phyloP scores from a whole-genome alignment of 2,888 invertebrate genomes.

The Drosophila acutilabella region DNA sequence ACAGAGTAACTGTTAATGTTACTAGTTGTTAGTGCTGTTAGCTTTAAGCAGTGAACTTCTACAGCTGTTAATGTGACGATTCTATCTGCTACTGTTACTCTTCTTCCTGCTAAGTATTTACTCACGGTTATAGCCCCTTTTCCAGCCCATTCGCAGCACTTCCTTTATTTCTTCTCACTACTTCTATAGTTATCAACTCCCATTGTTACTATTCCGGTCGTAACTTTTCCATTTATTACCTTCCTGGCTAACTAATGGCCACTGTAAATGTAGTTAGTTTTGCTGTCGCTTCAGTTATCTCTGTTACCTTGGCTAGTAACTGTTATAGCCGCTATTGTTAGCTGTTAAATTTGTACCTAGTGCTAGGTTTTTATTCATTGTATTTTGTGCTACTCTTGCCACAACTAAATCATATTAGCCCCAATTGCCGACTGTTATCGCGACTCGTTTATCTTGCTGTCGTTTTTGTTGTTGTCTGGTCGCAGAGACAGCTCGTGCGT shows the following conservation, averaged over 20 bases:
- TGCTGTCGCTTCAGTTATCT: neutral
- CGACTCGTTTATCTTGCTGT: slow-evolving; percentile 41
- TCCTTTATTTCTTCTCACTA: too few species aligned
- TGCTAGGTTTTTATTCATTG: neutral
- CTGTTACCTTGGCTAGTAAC: neutral
- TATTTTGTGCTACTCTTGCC: slow-evolving; percentile 18
- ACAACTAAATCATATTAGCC: slow-evolving; percentile 57
- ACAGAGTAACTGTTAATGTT: slow-evolving; percentile 1
- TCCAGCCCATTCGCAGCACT: too few species aligned
- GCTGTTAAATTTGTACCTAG: slow-evolving; percentile 12
- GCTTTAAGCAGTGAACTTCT: too few species aligned
- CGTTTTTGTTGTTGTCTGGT: slow-evolving; percentile 8
- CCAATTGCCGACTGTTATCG: slow-evolving; percentile 59
- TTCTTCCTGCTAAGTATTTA: too few species aligned
- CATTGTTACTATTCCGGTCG: neutral
- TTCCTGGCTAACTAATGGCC: neutral
- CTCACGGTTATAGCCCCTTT: too few species aligned
- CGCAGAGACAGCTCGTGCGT: slow-evolving; percentile 56
- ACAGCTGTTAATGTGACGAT: neutral
- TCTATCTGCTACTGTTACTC: neutral
- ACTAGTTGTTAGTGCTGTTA: neutral
- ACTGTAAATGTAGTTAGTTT: neutral
- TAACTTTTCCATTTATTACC: neutral
- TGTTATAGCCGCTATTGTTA: slow-evolving; percentile 11
- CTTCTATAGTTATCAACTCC: too few species aligned